Percentiles rank a stretch among this genome's conserved stretches.
These are phyloP conservation scores for Haliclystus octoradiatus DNA, from an alignment of 30 jellyfish, hydroid and myxozoan genomes.

Conservation along the genomic window DNA sequence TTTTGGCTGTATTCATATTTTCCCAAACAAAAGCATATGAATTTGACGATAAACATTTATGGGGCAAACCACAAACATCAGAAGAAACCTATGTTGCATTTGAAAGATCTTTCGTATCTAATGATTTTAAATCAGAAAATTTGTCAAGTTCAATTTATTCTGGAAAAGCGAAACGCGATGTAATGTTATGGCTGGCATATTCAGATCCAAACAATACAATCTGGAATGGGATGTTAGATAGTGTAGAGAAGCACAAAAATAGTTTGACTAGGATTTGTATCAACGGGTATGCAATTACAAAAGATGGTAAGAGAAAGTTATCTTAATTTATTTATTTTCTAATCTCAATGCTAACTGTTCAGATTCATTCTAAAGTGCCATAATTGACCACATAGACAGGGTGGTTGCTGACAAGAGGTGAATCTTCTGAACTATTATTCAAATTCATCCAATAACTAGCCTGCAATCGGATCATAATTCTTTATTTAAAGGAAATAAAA, in stretches of 20 bases:
- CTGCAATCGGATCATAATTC: too few relatives aligned
- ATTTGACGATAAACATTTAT: too few relatives aligned
- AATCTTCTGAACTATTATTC: too few relatives aligned
- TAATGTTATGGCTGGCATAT: not conserved
- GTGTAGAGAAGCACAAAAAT: not conserved
- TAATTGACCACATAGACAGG: too few relatives aligned
- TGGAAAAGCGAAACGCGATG: not conserved
- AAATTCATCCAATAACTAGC: too few relatives aligned
- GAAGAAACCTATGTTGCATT: not conserved
- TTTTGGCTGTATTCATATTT: too few relatives aligned
- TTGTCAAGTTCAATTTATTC: not conserved
- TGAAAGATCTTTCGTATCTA: not conserved
- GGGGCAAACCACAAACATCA: not conserved
- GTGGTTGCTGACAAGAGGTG: too few relatives aligned
- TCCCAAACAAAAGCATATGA: too few relatives aligned
- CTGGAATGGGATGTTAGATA: not conserved
- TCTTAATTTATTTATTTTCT: too few relatives aligned
- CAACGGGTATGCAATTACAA: not conserved
- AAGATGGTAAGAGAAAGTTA: not conserved
- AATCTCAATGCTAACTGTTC: too few relatives aligned
- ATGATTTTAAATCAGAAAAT: not conserved
- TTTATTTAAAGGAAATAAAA: too few relatives aligned
- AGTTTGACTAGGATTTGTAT: not conserved
- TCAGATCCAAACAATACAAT: not conserved
- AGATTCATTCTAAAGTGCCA: too few relatives aligned